These are phyloP conservation scores for Mixornis gularis DNA, from an alignment of 2,113 vertebrate species.

Conservation along the genomic window DNA sequence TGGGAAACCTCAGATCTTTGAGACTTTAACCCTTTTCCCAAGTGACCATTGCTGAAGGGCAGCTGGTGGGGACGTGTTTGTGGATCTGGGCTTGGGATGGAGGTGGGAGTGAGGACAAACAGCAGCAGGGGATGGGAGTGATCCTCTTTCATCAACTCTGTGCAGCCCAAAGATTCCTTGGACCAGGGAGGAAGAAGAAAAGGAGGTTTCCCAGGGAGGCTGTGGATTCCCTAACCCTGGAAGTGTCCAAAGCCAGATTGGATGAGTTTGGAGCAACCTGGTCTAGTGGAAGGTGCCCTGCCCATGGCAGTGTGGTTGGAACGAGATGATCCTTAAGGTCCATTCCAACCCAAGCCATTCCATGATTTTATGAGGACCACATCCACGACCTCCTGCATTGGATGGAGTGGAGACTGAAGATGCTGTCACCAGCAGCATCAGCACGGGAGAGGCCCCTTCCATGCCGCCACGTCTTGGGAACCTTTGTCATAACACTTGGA, in stretches of 20 bases:
- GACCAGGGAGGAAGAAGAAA: neutral
- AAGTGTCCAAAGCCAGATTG: neutral
- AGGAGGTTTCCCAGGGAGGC: neutral
- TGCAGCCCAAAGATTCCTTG: neutral
- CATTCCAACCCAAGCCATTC: neutral
- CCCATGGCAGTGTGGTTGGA: neutral
- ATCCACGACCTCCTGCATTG: accelerated
- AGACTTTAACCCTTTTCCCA: neutral
- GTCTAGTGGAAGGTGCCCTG: neutral
- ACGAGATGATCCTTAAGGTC: accelerated
- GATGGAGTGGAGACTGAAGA: neutral
- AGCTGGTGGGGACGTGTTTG: neutral
- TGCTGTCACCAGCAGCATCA: neutral
- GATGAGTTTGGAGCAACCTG: neutral
- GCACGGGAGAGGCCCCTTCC: accelerated
- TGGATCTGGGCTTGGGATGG: neutral
- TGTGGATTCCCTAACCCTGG: neutral
- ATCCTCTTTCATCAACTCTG: accelerated
- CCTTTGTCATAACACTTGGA: neutral
- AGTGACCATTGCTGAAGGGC: accelerated
- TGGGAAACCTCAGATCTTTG: neutral
- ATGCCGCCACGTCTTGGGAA: accelerated
- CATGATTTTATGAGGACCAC: accelerated
- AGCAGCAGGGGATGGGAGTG: accelerated
- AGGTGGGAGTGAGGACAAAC: neutral